These are phyloP conservation scores for Olivierus martensii DNA, from an alignment of 1,140 invertebrate genomes.

Conservation along the genomic window DNA sequence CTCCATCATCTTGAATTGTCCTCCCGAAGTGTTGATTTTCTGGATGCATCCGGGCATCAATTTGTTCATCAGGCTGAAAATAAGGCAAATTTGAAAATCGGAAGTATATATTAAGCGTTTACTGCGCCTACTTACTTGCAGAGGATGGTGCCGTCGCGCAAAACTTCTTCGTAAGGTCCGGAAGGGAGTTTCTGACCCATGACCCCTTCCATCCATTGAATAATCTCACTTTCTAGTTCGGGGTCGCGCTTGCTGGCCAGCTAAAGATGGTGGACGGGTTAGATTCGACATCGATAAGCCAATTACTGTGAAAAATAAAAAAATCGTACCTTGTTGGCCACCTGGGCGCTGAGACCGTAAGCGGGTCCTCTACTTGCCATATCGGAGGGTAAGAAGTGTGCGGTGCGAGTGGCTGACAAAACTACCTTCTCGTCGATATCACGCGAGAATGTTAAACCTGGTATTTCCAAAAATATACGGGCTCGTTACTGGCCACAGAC, in stretches of 20 bases:
- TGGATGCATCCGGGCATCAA: conserved; percentile 59
- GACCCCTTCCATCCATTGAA: conserved; percentile 80
- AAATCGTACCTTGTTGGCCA: conserved; percentile 24
- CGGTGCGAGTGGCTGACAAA: no score
- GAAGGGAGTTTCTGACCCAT: conserved; percentile 69
- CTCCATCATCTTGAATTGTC: conserved; percentile 92
- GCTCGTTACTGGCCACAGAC: no score
- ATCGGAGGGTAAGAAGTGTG: background rate
- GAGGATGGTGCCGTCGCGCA: conserved; percentile 78
- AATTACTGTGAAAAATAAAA: background rate
- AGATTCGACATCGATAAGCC: background rate
- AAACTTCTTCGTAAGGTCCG: conserved; percentile 67
- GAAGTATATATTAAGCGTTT: no score
- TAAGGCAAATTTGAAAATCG: no score
- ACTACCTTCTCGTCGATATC: no score
- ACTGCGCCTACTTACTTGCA: conserved; percentile 49
- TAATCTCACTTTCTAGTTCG: conserved; percentile 69
- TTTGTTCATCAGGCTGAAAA: conserved; percentile 62
- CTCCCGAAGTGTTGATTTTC: conserved; percentile 76
- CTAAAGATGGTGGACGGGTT: conserved; percentile 32
- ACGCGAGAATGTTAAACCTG: no score
- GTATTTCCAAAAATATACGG: no score
- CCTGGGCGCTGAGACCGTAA: conserved; percentile 25
- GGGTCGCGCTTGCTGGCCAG: conserved; percentile 76
- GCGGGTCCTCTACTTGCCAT: conserved; percentile 25